Percentiles rank a stretch among this genome's conserved stretches.
Conservation (phyloP, 2,113 vertebrate genomes). For the Lonchura striata region DNA sequence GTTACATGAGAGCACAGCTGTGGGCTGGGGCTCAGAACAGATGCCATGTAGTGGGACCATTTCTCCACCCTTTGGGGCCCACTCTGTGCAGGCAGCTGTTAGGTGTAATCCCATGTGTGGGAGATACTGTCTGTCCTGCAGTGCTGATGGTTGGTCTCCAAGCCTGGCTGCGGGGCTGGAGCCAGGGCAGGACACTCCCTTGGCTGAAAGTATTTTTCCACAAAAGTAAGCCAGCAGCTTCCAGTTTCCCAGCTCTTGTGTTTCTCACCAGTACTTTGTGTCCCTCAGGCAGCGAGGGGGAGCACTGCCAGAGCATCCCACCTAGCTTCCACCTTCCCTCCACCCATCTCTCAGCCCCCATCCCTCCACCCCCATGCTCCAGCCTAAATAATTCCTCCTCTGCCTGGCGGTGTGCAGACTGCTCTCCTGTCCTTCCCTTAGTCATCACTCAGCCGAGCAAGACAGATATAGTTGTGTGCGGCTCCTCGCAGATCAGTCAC, state of each 20-base stretch:
- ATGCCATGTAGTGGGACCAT: background rate
- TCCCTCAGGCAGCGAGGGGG: background rate
- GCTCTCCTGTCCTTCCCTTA: constrained; percentile 56
- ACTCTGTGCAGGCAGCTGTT: background rate
- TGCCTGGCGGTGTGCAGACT: constrained; percentile 42
- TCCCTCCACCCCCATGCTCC: background rate
- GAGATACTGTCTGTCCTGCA: background rate
- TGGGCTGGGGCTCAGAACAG: background rate
- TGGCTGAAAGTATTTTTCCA: background rate
- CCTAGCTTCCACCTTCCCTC: background rate
- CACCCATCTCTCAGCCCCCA: background rate
- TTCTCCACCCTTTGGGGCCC: background rate
- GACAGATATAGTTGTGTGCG: constrained; percentile 7
- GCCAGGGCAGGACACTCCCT: background rate
- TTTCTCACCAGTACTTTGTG: background rate
- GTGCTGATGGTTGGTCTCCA: rapidly evolving
- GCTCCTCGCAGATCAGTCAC: background rate
- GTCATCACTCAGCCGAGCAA: constrained; percentile 41
- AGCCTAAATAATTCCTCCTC: constrained; percentile 60
- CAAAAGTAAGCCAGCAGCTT: background rate
- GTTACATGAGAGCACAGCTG: background rate
- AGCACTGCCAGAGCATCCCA: background rate
- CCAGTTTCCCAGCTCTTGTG: too few relatives aligned
- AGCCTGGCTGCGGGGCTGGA: background rate
- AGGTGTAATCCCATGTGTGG: rapidly evolving